phyloP scores from a whole-genome alignment of 2,113 vertebrate genomes.

The Triplophysa dalaica region DNA sequence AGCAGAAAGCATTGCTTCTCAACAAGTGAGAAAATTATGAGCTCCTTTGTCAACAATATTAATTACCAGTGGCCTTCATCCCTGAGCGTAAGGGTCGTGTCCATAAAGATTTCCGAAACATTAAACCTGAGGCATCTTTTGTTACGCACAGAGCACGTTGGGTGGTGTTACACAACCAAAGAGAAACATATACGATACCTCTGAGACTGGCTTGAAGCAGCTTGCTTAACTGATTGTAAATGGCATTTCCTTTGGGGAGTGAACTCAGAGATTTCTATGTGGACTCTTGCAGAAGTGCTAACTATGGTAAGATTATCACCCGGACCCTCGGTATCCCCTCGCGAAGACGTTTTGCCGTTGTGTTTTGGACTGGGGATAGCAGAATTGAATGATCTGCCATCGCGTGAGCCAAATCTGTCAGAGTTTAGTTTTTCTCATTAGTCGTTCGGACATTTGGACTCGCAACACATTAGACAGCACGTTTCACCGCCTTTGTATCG shows the following conservation, averaged over 20 bases:
- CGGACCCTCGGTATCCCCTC: not conserved
- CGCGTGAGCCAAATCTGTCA: not conserved
- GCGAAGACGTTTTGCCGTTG: not conserved
- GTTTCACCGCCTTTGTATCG: no score
- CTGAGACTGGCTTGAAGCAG: conserved; percentile 61
- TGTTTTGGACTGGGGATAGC: not conserved
- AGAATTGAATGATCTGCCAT: not conserved
- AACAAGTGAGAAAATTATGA: conserved; percentile 35
- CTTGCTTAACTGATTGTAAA: conserved; percentile 58
- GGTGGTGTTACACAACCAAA: conserved; percentile 63
- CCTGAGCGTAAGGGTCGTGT: conserved; percentile 53
- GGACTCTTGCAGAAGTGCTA: conserved; percentile 37
- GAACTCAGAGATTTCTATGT: conserved; percentile 53
- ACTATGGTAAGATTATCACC: conserved; percentile 36
- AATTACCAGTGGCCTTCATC: conserved; percentile 57
- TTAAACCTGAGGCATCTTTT: conserved; percentile 71
- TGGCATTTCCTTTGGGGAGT: conserved; percentile 63
- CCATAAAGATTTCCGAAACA: conserved; percentile 68
- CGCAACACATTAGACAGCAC: no score
- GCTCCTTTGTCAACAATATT: conserved; percentile 55
- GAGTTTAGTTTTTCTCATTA: not conserved
- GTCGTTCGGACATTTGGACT: not conserved
- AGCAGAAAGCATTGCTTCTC: conserved; percentile 28
- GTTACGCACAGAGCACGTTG: conserved; percentile 59
- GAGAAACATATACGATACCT: conserved; percentile 68